phyloP scores from a whole-genome alignment of 2,113 vertebrate species.

The Anolis sagrei region DNA sequence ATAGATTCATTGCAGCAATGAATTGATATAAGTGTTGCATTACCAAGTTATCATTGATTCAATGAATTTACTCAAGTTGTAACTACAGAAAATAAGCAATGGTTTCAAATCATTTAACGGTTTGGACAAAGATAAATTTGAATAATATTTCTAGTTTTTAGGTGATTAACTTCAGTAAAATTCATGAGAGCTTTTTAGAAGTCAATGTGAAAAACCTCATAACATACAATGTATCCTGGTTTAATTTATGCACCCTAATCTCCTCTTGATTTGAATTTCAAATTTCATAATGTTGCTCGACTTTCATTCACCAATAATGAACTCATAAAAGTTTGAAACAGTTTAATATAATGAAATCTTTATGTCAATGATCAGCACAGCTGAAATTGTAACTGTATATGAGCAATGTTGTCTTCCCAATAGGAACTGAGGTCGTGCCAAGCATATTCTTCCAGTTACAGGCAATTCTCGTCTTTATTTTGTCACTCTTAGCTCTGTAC shows the following conservation, averaged over 20 bases:
- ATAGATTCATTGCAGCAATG: no score
- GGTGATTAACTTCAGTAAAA: not conserved
- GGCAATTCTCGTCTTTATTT: not conserved
- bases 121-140: not conserved
- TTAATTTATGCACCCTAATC: not conserved
- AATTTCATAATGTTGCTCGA: not conserved
- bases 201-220: not conserved
- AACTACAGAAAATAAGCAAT: not conserved
- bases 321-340: not conserved
- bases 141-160: not conserved
- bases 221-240: not conserved
- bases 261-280: not conserved
- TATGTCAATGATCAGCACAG: not conserved
- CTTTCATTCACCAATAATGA: not conserved
- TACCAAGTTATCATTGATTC: no score
- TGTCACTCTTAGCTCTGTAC: not conserved
- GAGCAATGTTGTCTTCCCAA: not conserved
- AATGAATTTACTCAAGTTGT: no score
- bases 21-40: no score
- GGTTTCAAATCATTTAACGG: not conserved
- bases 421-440: not conserved
- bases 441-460: not conserved
- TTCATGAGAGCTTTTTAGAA: not conserved
- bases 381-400: not conserved
- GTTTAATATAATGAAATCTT: not conserved